Evolutionary conservation across 1,140 invertebrate genomes (phyloP).

Genomic region (Brachionus sp.): DNA sequence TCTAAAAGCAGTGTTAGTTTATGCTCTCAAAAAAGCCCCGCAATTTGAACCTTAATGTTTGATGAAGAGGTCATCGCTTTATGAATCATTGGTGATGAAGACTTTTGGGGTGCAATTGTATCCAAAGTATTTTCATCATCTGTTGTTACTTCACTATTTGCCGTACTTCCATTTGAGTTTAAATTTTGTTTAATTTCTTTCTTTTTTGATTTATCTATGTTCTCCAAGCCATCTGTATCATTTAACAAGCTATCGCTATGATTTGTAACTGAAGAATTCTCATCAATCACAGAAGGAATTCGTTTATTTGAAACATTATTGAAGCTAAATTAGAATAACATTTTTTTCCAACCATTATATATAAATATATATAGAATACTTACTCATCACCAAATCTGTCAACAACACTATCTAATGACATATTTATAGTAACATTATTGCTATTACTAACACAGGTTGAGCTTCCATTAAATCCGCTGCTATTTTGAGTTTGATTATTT

Average conservation of each 20-base stretch:
- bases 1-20: not conserved
- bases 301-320: slow-evolving; percentile 3
- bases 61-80: not conserved
- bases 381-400: slow-evolving; percentile 16
- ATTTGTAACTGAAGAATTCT: not conserved
- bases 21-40: not conserved
- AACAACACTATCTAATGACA: slow-evolving; percentile 10
- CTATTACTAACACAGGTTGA: not conserved
- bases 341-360: too few relatives aligned
- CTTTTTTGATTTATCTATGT: not conserved
- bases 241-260: slow-evolving; percentile 25
- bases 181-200: slow-evolving; percentile 27
- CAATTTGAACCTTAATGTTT: slow-evolving; percentile 22
- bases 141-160: slow-evolving; percentile 10
- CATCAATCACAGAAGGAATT: slow-evolving; percentile 29
- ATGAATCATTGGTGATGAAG: slow-evolving; percentile 20
- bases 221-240: not conserved
- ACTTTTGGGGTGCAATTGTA: slow-evolving; percentile 8
- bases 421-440: slow-evolving; percentile 17
- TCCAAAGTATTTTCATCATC: slow-evolving; percentile 6
- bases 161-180: not conserved
- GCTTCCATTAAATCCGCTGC: slow-evolving; percentile 4
- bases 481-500: slow-evolving; percentile 35
- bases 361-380: not conserved
- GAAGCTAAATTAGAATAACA: not conserved